Conservation (phyloP, 30 jellyfish, hydroid and myxozoan genomes). For the Chrysaora quinquecirrha region DNA sequence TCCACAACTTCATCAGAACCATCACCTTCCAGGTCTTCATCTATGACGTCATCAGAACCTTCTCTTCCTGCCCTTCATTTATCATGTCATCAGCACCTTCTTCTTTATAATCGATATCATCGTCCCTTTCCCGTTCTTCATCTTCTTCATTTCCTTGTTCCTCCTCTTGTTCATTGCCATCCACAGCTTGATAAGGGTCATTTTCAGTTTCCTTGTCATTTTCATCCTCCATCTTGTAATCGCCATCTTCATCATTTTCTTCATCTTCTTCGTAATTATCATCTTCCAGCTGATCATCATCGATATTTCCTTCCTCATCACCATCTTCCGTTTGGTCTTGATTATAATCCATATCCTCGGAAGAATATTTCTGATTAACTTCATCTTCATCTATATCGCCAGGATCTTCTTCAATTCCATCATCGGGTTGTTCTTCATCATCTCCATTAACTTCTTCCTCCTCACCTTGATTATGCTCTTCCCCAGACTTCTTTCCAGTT, state of each 20-base stretch:
- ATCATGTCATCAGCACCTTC: neutral
- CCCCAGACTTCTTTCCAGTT: neutral
- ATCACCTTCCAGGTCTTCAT: no score
- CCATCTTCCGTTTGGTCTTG: constrained; percentile 15
- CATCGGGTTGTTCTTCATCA: neutral
- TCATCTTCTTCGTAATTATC: constrained; percentile 8
- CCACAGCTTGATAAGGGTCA: neutral
- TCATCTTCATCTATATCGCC: constrained; percentile 1
- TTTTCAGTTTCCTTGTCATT: neutral
- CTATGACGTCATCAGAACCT: no score
- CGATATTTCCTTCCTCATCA: constrained; percentile 12
- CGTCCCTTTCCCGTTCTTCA: neutral
- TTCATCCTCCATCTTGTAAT: neutral
- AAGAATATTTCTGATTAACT: neutral
- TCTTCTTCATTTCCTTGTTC: neutral
- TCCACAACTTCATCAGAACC: no score
- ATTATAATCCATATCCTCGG: neutral
- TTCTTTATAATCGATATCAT: neutral
- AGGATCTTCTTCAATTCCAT: neutral
- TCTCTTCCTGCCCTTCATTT: neutral
- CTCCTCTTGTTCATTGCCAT: neutral
- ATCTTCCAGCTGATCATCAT: neutral
- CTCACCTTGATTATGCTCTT: neutral
- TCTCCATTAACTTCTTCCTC: neutral
- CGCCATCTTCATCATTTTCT: neutral